A percentile compares a stretch with the other conserved stretches of the same genome.
Evolutionary conservation across 1,140 invertebrate species (phyloP).

Genomic region (Drosophila bocqueti): DNA sequence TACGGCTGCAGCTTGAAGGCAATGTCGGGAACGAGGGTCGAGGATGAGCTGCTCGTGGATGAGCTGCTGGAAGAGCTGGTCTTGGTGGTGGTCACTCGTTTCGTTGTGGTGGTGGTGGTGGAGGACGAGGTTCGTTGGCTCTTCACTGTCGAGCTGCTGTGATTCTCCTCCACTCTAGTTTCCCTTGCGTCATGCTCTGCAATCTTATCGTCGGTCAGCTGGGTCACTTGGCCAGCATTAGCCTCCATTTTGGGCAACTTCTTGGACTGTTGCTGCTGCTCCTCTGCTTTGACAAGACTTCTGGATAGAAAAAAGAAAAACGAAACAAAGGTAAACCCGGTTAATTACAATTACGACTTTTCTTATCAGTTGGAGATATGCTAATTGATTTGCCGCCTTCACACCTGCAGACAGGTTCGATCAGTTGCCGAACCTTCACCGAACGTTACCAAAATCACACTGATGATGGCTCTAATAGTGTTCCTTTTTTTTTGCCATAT

Average conservation of each 20-base stretch:
- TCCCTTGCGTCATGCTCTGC: conserved; percentile 49
- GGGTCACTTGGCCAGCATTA: conserved; percentile 23
- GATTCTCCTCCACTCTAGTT: conserved; percentile 32
- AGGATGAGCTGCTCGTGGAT: conserved; percentile 13
- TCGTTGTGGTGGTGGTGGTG: conserved; percentile 64
- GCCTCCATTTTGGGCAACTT: conserved; percentile 70
- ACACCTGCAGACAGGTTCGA: conserved; percentile 52
- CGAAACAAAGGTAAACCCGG: conserved; percentile 13
- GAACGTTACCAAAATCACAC: conserved; percentile 65
- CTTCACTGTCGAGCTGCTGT: conserved; percentile 27
- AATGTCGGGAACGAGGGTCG: conserved; percentile 40
- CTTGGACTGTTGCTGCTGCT: conserved; percentile 39
- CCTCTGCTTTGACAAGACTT: conserved; percentile 70
- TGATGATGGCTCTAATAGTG: conserved; percentile 44
- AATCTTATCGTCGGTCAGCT: conserved; percentile 67
- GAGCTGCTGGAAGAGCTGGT: conserved; percentile 53
- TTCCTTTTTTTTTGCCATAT: conserved; percentile 9
- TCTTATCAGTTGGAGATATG: conserved; percentile 62
- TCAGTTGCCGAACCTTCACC: conserved; percentile 50
- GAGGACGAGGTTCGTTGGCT: conserved; percentile 56
- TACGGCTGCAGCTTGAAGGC: conserved; percentile 78
- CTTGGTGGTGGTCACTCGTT: conserved; percentile 62
- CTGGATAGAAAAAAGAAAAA: conserved; percentile 34
- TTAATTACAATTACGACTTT: conserved; percentile 66
- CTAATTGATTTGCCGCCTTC: conserved; percentile 53